These are phyloP conservation scores for Gymnocypris eckloni DNA, from an alignment of 2,797 vertebrate species.

Conservation along the genomic window DNA sequence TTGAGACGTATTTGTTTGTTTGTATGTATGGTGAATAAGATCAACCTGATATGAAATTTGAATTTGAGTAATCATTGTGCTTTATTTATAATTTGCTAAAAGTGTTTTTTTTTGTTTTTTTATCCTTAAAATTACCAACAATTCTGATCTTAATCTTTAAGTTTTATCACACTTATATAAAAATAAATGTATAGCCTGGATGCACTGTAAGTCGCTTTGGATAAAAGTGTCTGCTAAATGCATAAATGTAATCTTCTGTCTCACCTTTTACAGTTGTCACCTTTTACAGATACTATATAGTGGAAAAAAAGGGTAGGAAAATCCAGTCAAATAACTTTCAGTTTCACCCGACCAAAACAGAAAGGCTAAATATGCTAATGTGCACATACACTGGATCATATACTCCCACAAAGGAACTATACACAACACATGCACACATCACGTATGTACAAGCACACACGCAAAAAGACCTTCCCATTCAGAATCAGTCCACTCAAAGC, in stretches of 20 bases:
- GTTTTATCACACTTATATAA: too few relatives aligned
- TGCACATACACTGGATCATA: not conserved
- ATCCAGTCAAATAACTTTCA: conserved; percentile 32
- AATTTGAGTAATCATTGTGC: not conserved
- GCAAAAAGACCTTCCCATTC: not conserved
- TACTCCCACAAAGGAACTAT: not conserved
- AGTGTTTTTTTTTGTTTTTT: not conserved
- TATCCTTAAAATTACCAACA: not conserved
- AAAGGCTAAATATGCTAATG: conserved; percentile 4
- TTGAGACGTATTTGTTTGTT: not conserved
- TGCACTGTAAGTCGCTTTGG: too few relatives aligned
- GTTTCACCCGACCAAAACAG: conserved; percentile 24
- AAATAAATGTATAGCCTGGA: too few relatives aligned
- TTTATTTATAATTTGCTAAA: not conserved
- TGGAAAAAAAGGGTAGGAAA: conserved; percentile 45
- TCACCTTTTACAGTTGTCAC: not conserved
- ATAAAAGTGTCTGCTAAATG: too few relatives aligned
- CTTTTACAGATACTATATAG: not conserved
- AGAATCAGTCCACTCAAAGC: not conserved
- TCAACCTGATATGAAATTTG: not conserved
- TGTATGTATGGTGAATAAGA: not conserved
- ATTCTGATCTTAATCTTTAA: not conserved
- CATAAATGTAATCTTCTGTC: too few relatives aligned
- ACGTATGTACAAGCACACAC: not conserved
- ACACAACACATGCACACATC: not conserved